Percentiles rank a stretch among this genome's conserved stretches.
phyloP scores from a whole-genome alignment of 2,113 vertebrate genomes.

The Nestor notabilis region DNA sequence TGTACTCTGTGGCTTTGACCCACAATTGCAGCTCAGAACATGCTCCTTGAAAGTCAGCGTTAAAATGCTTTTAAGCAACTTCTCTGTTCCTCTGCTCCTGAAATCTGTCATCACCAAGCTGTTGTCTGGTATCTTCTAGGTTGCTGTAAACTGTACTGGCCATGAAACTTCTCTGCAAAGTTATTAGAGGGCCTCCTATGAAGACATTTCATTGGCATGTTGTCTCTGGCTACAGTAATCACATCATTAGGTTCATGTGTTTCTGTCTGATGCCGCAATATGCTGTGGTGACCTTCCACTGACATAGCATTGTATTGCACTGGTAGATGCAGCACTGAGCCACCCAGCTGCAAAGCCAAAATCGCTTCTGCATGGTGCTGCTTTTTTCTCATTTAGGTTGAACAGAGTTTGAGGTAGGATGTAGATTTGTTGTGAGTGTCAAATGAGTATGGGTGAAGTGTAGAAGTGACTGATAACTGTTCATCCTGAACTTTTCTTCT shows the following conservation, averaged over 20 bases:
- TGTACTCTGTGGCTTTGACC: background rate
- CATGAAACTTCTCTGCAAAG: background rate
- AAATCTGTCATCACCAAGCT: background rate
- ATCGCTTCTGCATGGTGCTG: background rate
- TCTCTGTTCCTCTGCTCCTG: background rate
- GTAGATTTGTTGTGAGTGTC: background rate
- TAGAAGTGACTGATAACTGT: background rate
- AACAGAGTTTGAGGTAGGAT: background rate
- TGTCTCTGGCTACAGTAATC: background rate
- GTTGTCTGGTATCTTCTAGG: background rate
- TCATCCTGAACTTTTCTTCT: background rate
- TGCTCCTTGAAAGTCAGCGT: background rate
- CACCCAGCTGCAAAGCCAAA: background rate
- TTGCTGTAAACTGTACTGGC: background rate
- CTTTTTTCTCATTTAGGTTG: background rate
- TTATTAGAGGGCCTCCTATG: background rate
- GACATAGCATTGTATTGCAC: background rate
- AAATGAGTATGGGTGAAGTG: background rate
- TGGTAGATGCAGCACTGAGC: background rate
- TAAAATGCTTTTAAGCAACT: background rate
- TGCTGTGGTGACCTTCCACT: background rate
- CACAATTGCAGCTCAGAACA: background rate
- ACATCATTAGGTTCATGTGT: accelerated
- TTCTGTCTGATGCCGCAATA: background rate
- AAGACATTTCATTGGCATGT: background rate